Percentiles rank a stretch among this genome's conserved stretches.
These are phyloP conservation scores for Chrysochloris asiatica DNA, from an alignment of 2,113 vertebrate species.

Conservation along the genomic window DNA sequence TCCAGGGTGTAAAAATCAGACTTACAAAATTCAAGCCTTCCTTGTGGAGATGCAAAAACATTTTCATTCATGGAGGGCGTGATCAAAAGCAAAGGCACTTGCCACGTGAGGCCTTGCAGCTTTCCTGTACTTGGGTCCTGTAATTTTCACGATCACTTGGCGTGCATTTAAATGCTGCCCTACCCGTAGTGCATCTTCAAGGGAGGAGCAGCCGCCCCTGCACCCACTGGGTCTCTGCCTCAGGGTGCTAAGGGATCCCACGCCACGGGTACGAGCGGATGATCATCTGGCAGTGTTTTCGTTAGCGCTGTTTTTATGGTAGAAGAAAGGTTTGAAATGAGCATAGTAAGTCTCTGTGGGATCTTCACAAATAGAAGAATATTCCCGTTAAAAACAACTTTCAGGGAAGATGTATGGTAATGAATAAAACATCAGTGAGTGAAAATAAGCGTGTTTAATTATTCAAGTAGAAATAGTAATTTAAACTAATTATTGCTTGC, in stretches of 20 bases:
- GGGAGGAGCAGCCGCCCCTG: background rate
- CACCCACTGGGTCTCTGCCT: background rate
- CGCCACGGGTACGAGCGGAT: constrained; percentile 58
- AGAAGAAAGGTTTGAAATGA: constrained; percentile 73
- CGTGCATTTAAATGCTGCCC: too few species aligned
- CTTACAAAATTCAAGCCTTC: constrained; percentile 55
- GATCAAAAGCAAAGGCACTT: constrained; percentile 19
- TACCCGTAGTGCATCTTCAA: too few species aligned
- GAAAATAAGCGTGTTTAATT: constrained; percentile 82
- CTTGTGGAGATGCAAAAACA: constrained; percentile 57
- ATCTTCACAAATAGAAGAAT: constrained; percentile 78
- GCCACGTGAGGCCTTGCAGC: background rate
- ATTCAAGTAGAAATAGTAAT: constrained; percentile 82
- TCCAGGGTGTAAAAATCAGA: constrained; percentile 56
- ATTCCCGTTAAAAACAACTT: constrained; percentile 80
- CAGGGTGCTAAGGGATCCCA: constrained; percentile 60
- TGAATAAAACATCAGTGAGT: constrained; percentile 81
- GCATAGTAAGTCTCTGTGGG: constrained; percentile 73
- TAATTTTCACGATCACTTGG: too few species aligned
- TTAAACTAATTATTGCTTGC: constrained; percentile 83
- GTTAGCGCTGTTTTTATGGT: constrained; percentile 76
- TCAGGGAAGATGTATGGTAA: constrained; percentile 79
- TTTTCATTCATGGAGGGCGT: constrained; percentile 60
- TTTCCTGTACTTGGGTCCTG: constrained; percentile 35
- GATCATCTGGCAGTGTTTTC: constrained; percentile 64